phyloP scores from a whole-genome alignment of 2,797 vertebrate genomes.

The Thunnus albacares region DNA sequence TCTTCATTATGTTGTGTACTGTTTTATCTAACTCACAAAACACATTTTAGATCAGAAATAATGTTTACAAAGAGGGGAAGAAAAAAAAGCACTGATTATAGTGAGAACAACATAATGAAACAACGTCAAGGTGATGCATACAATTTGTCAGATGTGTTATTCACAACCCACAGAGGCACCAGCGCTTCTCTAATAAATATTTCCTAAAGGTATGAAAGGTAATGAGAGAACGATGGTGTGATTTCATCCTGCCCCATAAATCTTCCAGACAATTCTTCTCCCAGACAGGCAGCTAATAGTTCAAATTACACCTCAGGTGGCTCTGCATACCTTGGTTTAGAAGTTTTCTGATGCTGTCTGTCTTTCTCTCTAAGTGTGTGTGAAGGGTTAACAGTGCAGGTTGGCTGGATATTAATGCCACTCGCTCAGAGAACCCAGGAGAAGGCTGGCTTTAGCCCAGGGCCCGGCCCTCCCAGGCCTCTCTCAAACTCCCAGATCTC shows the following conservation, averaged over 20 bases:
- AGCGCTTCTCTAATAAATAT: background rate
- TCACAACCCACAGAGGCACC: background rate
- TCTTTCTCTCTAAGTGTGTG: constrained; percentile 18
- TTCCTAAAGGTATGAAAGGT: constrained; percentile 16
- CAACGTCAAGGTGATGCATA: background rate
- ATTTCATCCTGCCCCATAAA: constrained; percentile 26
- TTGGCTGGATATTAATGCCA: constrained; percentile 78
- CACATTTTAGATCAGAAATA: background rate
- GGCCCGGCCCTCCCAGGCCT: constrained; percentile 80
- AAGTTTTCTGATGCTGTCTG: constrained; percentile 22
- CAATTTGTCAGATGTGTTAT: background rate
- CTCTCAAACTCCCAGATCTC: constrained; percentile 86
- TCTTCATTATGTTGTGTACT: background rate
- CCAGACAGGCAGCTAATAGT: constrained; percentile 19
- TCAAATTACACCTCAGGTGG: constrained; percentile 23
- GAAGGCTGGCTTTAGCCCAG: constrained; percentile 78
- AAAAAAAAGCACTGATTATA: background rate
- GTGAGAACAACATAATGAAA: background rate
- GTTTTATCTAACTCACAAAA: background rate
- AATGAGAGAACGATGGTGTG: background rate
- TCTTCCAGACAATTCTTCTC: constrained; percentile 13
- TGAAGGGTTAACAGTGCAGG: constrained; percentile 77
- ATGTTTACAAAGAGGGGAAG: background rate
- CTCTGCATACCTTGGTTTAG: constrained; percentile 21
- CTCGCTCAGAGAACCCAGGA: constrained; percentile 71